A percentile compares a stretch with the other conserved stretches of the same genome.
phyloP scores from a whole-genome alignment of 2,888 invertebrate genomes.

The Amblyteles armatorius region DNA sequence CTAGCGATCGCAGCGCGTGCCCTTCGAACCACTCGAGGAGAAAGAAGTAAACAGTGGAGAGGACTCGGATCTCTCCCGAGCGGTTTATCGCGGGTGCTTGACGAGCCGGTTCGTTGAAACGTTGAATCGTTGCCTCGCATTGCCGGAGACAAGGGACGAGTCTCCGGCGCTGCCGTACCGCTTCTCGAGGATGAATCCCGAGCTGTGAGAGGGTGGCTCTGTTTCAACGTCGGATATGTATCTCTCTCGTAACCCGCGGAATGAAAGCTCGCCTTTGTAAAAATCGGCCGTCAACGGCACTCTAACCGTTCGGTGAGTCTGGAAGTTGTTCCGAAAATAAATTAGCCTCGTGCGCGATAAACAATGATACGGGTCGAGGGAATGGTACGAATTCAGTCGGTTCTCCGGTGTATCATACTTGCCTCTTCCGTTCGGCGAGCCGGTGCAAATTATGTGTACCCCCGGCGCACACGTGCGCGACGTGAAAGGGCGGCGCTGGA shows the following conservation, averaged over 20 bases:
- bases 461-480: constrained; percentile 28
- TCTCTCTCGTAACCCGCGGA: neutral
- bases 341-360: no score
- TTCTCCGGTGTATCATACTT: no score
- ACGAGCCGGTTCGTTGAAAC: constrained; percentile 52
- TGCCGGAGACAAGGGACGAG: constrained; percentile 2
- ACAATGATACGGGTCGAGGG: no score
- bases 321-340: no score
- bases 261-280: no score
- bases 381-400: no score
- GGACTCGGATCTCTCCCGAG: constrained; percentile 8
- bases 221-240: neutral
- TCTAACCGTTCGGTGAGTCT: no score
- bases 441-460: constrained; percentile 48
- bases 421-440: neutral
- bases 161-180: neutral
- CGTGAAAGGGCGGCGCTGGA: constrained; percentile 7
- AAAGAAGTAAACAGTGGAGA: constrained; percentile 3
- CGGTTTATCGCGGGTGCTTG: constrained; percentile 2
- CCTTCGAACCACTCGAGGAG: constrained; percentile 32
- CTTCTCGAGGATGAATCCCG: neutral
- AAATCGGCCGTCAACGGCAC: no score
- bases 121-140: constrained; percentile 44
- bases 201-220: neutral
- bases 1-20: constrained; percentile 30